These are phyloP conservation scores for Congeria kusceri DNA, from an alignment of 2,888 invertebrate species.

Conservation along the genomic window DNA sequence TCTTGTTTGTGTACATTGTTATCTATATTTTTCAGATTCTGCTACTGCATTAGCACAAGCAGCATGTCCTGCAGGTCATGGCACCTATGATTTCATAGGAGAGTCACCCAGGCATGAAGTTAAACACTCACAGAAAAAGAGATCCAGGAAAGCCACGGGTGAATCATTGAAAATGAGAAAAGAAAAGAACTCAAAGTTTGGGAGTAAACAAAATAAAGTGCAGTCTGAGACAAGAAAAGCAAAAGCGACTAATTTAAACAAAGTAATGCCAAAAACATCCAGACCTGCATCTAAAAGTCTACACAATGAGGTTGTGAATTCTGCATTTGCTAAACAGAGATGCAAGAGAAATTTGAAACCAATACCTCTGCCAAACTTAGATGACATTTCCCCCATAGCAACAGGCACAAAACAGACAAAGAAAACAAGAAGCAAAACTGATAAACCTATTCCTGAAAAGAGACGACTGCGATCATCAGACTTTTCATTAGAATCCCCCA, in stretches of 20 bases:
- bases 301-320: neutral
- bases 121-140: neutral
- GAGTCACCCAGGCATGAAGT: conserved; percentile 30
- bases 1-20: too few relatives aligned
- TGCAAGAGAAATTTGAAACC: conserved; percentile 7
- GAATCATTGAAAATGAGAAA: neutral
- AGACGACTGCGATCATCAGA: neutral
- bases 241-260: neutral
- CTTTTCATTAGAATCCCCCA: conserved; percentile 8
- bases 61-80: too few relatives aligned
- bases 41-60: too few relatives aligned
- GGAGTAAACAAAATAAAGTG: neutral
- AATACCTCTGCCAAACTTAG: conserved; percentile 28
- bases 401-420: conserved; percentile 15
- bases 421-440: neutral
- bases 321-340: neutral
- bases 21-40: too few relatives aligned
- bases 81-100: conserved; percentile 31
- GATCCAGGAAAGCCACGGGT: neutral
- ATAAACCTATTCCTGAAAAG: neutral
- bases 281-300: neutral
- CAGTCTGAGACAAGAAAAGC: conserved; percentile 1
- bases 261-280: neutral
- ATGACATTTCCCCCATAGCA: conserved; percentile 36
- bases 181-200: neutral